These are phyloP conservation scores for Pogonus chalceus DNA, from an alignment of 1,140 invertebrate genomes.

Conservation along the genomic window DNA sequence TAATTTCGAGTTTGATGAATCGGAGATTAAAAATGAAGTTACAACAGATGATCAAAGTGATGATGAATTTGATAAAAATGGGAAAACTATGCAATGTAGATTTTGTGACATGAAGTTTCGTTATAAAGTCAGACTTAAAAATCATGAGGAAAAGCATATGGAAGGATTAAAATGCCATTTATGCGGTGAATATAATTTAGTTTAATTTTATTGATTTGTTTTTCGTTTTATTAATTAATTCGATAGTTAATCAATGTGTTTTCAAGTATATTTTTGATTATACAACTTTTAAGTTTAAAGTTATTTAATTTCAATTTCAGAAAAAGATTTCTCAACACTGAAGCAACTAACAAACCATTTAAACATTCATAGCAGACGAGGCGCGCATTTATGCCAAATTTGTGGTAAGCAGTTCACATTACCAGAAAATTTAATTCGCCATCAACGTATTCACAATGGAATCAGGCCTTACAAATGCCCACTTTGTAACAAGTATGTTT, in stretches of 20 bases:
- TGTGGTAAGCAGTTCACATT: constrained; percentile 4
- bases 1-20: too few species aligned
- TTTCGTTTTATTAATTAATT: too few species aligned
- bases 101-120: constrained; percentile 4
- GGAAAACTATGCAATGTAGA: neutral
- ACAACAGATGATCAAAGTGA: neutral
- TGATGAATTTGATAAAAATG: neutral
- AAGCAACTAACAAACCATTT: neutral
- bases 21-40: too few species aligned
- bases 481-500: neutral
- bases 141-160: neutral
- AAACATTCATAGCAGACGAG: neutral
- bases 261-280: too few species aligned
- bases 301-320: too few species aligned
- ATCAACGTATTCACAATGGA: neutral
- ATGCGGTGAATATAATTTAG: neutral
- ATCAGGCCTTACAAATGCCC: neutral
- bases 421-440: neutral
- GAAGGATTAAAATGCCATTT: neutral
- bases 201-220: too few species aligned
- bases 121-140: neutral
- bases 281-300: too few species aligned
- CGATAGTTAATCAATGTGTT: too few species aligned
- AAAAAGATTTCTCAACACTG: constrained; percentile 1
- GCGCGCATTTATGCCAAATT: constrained; percentile 3